Percentiles rank a stretch among this genome's conserved stretches.
Conservation (phyloP, 1,140 invertebrate species). For the Triops longicaudatus region DNA sequence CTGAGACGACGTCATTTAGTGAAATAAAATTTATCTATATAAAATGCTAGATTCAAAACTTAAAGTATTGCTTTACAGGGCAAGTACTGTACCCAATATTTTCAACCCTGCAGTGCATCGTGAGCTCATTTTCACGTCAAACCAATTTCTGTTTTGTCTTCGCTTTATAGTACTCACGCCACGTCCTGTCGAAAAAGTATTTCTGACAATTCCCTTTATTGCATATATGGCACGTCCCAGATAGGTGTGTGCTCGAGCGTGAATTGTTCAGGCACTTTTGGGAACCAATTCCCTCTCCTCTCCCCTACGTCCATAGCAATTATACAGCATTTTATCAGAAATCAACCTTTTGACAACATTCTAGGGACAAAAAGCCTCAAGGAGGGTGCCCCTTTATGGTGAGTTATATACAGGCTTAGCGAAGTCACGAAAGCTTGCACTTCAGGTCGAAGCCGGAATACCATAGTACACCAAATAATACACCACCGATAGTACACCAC, state of each 20-base stretch:
- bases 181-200: not conserved
- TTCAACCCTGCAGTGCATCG: no score
- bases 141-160: not conserved
- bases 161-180: not conserved
- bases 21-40: no score
- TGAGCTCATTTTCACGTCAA: not conserved
- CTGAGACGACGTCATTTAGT: no score
- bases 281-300: not conserved
- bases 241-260: slow-evolving; percentile 3
- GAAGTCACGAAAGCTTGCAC: no score
- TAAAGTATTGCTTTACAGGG: no score
- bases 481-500: no score
- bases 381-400: no score
- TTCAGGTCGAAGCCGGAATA: no score
- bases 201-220: slow-evolving; percentile 4
- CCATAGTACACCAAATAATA: no score
- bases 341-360: not conserved
- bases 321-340: not conserved
- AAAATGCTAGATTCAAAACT: no score
- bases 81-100: no score
- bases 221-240: not conserved
- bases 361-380: not conserved
- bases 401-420: no score
- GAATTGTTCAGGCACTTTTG: not conserved
- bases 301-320: not conserved